Percentiles rank a stretch among this genome's conserved stretches.
phyloP scores from a whole-genome alignment of 1,140 invertebrate genomes.

The Aphaenogaster ashmeadi region DNA sequence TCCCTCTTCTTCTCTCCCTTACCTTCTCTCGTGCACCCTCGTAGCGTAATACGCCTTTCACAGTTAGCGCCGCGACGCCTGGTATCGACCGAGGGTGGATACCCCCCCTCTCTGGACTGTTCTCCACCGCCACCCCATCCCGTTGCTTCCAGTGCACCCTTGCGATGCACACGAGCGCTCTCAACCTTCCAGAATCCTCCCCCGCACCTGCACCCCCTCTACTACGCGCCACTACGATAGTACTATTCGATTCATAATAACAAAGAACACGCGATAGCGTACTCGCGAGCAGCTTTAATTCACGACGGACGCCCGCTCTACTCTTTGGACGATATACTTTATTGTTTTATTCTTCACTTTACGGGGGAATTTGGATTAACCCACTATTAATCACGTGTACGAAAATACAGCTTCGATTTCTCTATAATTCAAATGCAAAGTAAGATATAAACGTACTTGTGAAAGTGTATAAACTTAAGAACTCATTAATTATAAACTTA shows the following conservation, averaged over 20 bases:
- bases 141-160: slow-evolving; percentile 42
- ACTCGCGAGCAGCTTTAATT: slow-evolving; percentile 76
- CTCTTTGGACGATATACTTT: slow-evolving; percentile 1
- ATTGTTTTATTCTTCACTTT: not conserved
- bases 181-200: slow-evolving; percentile 34
- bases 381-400: not conserved
- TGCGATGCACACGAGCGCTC: slow-evolving; percentile 43
- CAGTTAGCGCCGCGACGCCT: slow-evolving; percentile 78
- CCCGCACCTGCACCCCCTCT: slow-evolving; percentile 29
- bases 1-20: slow-evolving; percentile 45
- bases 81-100: slow-evolving; percentile 78
- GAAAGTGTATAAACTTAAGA: not conserved
- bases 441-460: not conserved
- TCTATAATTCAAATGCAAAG: not conserved
- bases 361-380: not conserved
- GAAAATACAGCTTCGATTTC: not conserved
- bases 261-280: slow-evolving; percentile 68
- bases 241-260: slow-evolving; percentile 75
- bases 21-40: slow-evolving; percentile 39
- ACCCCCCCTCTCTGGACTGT: slow-evolving; percentile 28
- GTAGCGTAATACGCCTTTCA: slow-evolving; percentile 77
- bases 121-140: slow-evolving; percentile 42
- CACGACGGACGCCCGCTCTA: slow-evolving; percentile 52
- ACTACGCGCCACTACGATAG: slow-evolving; percentile 73
- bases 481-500: not conserved